Percentiles rank a stretch among this genome's conserved stretches.
Evolutionary conservation across 1,140 invertebrate species (phyloP).

Genomic region (Bemisia tabaci): DNA sequence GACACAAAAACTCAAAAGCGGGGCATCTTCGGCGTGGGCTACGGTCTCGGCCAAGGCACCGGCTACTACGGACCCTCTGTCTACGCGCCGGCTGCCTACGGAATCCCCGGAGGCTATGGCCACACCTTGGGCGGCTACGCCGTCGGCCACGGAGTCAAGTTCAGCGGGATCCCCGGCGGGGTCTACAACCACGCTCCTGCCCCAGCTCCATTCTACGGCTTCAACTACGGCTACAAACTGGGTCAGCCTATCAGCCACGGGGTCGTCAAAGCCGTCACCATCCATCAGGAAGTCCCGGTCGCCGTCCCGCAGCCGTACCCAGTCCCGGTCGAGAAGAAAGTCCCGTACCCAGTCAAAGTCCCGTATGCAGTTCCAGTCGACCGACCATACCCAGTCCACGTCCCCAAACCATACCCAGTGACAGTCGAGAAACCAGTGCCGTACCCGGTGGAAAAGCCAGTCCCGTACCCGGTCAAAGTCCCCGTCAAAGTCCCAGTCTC

Average conservation of each 20-base stretch:
- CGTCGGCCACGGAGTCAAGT: conserved; percentile 11
- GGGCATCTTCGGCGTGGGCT: conserved; percentile 33
- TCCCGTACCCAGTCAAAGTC: conserved; percentile 36
- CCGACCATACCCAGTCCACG: conserved; percentile 20
- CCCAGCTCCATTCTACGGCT: neutral
- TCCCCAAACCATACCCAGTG: conserved; percentile 17
- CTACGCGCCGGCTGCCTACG: conserved; percentile 8
- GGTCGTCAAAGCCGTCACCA: conserved; percentile 10
- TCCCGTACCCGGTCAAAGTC: conserved; percentile 38
- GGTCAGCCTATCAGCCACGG: neutral
- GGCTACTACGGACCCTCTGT: conserved; percentile 4
- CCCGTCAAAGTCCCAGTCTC: conserved; percentile 35
- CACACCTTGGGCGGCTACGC: conserved; percentile 10
- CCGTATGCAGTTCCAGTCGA: conserved; percentile 21
- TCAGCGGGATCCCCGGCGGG: neutral
- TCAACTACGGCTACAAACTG: neutral
- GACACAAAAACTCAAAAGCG: conserved; percentile 14
- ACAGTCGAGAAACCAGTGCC: conserved; percentile 49
- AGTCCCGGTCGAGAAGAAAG: conserved; percentile 46
- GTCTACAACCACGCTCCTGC: neutral
- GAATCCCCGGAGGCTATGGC: conserved; percentile 3
- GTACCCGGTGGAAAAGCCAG: conserved; percentile 42
- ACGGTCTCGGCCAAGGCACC: conserved; percentile 38
- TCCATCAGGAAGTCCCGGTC: conserved; percentile 35
- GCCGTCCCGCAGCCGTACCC: conserved; percentile 43